Percentiles rank a stretch among this genome's conserved stretches.
Evolutionary conservation across 2,113 vertebrate species (phyloP).

Genomic region (Coryphaenoides rupestris): DNA sequence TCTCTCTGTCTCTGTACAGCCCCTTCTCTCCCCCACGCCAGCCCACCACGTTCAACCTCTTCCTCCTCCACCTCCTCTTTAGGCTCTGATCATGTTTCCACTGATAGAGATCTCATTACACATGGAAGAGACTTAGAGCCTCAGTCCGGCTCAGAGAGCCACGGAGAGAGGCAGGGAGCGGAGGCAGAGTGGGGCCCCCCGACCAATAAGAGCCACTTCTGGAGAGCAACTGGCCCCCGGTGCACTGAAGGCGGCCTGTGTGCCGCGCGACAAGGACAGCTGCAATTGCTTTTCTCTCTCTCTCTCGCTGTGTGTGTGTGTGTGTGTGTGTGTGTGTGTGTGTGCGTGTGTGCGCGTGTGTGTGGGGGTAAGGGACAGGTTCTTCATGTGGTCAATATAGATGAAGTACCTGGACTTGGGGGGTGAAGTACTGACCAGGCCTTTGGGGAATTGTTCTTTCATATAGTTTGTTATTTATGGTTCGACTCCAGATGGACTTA

Average conservation of each 20-base stretch:
- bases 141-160: conserved; percentile 46
- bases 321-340: conserved; percentile 36
- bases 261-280: conserved; percentile 57
- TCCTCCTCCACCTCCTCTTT: conserved; percentile 25
- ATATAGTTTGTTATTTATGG: conserved; percentile 44
- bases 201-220: conserved; percentile 54
- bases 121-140: conserved; percentile 63
- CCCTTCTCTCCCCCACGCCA: conserved; percentile 47
- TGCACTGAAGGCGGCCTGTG: conserved; percentile 61
- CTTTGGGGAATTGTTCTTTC: conserved; percentile 41
- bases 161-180: neutral
- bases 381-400: conserved; percentile 54
- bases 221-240: conserved; percentile 58
- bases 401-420: conserved; percentile 52
- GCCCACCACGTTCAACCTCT: conserved; percentile 8
- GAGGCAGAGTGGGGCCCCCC: conserved; percentile 21
- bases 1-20: conserved; percentile 26
- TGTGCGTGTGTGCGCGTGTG: conserved; percentile 42
- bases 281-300: conserved; percentile 57
- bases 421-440: conserved; percentile 33
- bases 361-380: conserved; percentile 38
- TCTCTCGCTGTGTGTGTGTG: conserved; percentile 39
- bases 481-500: conserved; percentile 59
- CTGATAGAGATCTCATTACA: conserved; percentile 76
- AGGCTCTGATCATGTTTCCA: conserved; percentile 67